Conservation (phyloP, 2,113 vertebrate genomes). For the Callospermophilus lateralis region DNA sequence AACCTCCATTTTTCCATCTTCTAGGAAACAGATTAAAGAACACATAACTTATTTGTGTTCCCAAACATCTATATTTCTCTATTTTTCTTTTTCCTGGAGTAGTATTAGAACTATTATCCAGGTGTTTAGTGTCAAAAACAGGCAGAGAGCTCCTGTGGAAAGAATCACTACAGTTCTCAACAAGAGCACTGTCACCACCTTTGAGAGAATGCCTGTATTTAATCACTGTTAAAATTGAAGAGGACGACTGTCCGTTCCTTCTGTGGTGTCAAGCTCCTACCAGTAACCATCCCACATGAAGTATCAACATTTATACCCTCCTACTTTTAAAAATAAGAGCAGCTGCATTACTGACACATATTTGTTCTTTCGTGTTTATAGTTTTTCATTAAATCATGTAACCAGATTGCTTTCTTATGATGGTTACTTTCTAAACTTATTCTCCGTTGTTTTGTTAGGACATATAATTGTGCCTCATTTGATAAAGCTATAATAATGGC, state of each 20-base stretch:
- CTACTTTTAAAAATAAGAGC: neutral
- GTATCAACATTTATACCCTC: neutral
- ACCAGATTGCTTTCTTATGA: neutral
- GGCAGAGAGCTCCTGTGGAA: neutral
- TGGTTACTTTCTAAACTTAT: neutral
- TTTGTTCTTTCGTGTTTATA: neutral
- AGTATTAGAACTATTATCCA: neutral
- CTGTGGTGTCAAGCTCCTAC: neutral
- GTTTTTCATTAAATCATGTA: neutral
- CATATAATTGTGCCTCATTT: neutral
- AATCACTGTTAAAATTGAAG: neutral
- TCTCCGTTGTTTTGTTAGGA: neutral
- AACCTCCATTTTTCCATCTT: neutral
- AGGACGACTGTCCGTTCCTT: neutral
- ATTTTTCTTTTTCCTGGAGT: neutral
- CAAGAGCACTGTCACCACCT: neutral
- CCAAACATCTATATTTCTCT: neutral
- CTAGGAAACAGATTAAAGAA: neutral
- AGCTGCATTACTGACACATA: neutral
- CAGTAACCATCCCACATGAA: neutral
- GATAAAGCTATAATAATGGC: neutral
- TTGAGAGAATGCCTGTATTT: neutral
- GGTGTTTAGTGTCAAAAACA: slow-evolving; percentile 35
- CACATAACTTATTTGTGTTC: neutral
- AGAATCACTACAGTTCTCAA: neutral